Conservation (phyloP, 2,113 vertebrate genomes). For the Pangasianodon gigas region DNA sequence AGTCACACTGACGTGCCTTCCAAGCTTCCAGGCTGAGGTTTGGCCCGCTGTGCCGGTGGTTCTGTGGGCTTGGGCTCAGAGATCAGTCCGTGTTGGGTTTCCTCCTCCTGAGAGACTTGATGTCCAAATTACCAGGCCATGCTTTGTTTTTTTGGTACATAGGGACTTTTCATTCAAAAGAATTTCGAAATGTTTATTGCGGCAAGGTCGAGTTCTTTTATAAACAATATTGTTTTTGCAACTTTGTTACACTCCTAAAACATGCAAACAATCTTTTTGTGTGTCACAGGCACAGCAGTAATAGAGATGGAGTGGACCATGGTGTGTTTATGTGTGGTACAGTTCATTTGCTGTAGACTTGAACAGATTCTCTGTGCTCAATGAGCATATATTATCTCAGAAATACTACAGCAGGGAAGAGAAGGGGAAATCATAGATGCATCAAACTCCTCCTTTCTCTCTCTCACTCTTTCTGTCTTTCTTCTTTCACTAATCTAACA, state of each 20-base stretch:
- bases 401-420: slow-evolving; percentile 33
- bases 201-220: slow-evolving; percentile 2
- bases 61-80: slow-evolving; percentile 69
- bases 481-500: slow-evolving; percentile 50
- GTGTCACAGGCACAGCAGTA: slow-evolving; percentile 12
- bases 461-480: slow-evolving; percentile 26
- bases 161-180: slow-evolving; percentile 40
- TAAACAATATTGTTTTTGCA: slow-evolving; percentile 8
- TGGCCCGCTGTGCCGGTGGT: slow-evolving; percentile 67
- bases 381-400: slow-evolving; percentile 14
- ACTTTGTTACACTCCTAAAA: slow-evolving; percentile 25
- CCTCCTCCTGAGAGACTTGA: slow-evolving; percentile 62
- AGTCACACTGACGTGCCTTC: slow-evolving; percentile 75
- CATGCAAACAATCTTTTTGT: slow-evolving; percentile 11
- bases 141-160: slow-evolving; percentile 52
- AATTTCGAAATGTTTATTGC: slow-evolving; percentile 18
- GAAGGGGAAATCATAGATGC: slow-evolving; percentile 36
- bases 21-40: slow-evolving; percentile 73
- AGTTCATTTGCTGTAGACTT: slow-evolving; percentile 14
- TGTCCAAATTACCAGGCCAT: slow-evolving; percentile 67
- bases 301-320: not conserved
- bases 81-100: slow-evolving; percentile 68
- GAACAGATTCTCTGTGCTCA: not conserved
- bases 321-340: not conserved
- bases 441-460: not conserved